Base-by-base conservation (phyloP, 1,140 invertebrate species). In the Drosophila novamexicana region DNA sequence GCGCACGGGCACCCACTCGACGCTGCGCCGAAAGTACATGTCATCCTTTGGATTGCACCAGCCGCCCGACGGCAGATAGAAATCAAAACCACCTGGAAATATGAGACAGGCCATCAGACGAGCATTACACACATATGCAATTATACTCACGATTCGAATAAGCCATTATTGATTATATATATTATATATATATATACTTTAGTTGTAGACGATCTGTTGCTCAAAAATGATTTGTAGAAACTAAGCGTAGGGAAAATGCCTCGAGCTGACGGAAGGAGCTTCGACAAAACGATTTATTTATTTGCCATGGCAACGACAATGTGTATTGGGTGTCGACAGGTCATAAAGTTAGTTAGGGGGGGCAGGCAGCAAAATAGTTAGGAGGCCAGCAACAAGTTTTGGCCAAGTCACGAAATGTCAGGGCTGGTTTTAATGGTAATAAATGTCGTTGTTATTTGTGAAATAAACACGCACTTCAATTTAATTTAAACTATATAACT, bases 1-100 rank as follows among this genome's bases (percentile, higher is more conserved):
- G 42, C 89, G 94, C 6, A 95, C 94, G n/a, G 95, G 95, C 8
- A 95, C 95, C 95, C 95, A 96, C 92, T 96, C 95, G 10, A 67
- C 61, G 54, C 83, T 89, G n/a, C 80, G 75, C 49, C 94, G 93
- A 76, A 94, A 93, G 59, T 95, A 93, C 90, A 95, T 96, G 91
- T 96, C 95, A n/a, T 95, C 93, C 6, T 95, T 95, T 93, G 77
- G 96, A 95, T 62, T 84, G 47, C 84, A 88, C 80, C 77, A 89
- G 14, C 84, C 74, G 47, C 76, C 84, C 53, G 77, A 71, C 39
- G 84, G 85, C 67, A 88, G 49, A 63, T 84, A 70, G 42, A 88
- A 88, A 52, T 81, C 66, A 40, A 88, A 88, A 16, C 82, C 82
- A 36, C 84, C 84, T 88, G 47, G 22, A 7, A 49, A 29, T 12